These are phyloP conservation scores for Scaptomyza cyrtandrae DNA, from an alignment of 2,888 invertebrate species.

Conservation along the genomic window DNA sequence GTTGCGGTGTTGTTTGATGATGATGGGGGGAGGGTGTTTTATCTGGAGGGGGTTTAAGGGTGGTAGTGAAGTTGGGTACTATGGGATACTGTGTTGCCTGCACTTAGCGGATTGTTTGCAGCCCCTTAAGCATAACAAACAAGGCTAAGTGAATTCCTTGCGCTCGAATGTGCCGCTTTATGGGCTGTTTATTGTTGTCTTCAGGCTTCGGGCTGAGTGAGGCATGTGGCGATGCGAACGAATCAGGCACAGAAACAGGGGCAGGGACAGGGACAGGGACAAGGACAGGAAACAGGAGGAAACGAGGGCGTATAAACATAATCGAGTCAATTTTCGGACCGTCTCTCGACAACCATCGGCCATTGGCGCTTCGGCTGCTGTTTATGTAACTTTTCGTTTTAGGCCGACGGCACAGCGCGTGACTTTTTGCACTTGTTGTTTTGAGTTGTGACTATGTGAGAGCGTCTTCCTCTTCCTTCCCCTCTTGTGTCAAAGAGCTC, in stretches of 20 bases:
- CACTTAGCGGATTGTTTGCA: slow-evolving; percentile 84
- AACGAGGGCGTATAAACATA: slow-evolving; percentile 68
- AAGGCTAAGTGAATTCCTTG: slow-evolving; percentile 82
- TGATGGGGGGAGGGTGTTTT: neutral
- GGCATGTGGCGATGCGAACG: slow-evolving; percentile 16
- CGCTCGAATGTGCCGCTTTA: slow-evolving; percentile 80
- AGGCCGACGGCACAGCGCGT: slow-evolving; percentile 71
- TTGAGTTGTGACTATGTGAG: slow-evolving; percentile 23
- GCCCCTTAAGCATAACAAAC: slow-evolving; percentile 84
- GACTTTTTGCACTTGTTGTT: slow-evolving; percentile 83
- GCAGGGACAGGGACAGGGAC: neutral
- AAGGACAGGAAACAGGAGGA: neutral
- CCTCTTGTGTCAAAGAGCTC: slow-evolving; percentile 17
- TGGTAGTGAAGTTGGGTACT: slow-evolving; percentile 32
- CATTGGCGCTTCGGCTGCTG: slow-evolving; percentile 57
- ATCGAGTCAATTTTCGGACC: slow-evolving; percentile 82
- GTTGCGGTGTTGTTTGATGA: slow-evolving; percentile 3
- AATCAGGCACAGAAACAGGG: neutral
- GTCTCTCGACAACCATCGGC: slow-evolving; percentile 3
- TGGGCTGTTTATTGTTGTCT: slow-evolving; percentile 79
- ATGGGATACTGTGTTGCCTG: slow-evolving; percentile 53
- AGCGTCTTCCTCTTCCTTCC: neutral
- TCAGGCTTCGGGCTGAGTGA: slow-evolving; percentile 19
- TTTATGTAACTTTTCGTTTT: slow-evolving; percentile 74
- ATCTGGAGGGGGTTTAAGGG: slow-evolving; percentile 4